phyloP scores from a whole-genome alignment of 2,797 vertebrate species.

The Pampus argenteus region DNA sequence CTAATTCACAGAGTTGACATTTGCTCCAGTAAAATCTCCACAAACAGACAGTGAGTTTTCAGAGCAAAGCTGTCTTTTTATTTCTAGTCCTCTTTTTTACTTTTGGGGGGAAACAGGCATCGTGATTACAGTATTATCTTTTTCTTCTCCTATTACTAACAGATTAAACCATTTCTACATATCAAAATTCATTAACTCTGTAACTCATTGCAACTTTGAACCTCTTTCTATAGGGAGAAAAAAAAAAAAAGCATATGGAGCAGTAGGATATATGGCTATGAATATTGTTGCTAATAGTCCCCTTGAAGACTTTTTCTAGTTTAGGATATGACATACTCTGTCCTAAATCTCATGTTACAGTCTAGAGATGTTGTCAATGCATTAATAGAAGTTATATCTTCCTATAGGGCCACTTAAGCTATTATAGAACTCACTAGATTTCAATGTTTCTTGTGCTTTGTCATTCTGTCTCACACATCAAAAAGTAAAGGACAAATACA shows the following conservation, averaged over 20 bases:
- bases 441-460: slow-evolving; percentile 25
- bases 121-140: slow-evolving; percentile 9
- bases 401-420: slow-evolving; percentile 24
- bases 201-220: slow-evolving; percentile 29
- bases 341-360: slow-evolving; percentile 53
- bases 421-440: slow-evolving; percentile 37
- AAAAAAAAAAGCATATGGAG: slow-evolving; percentile 25
- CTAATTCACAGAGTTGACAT: slow-evolving; percentile 58
- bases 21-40: slow-evolving; percentile 58
- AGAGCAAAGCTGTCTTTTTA: slow-evolving; percentile 48
- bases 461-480: slow-evolving; percentile 31
- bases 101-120: slow-evolving; percentile 20
- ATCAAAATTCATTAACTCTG: slow-evolving; percentile 2
- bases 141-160: too few relatives aligned
- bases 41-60: slow-evolving; percentile 40
- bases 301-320: slow-evolving; percentile 47
- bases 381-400: slow-evolving; percentile 55
- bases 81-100: slow-evolving; percentile 50
- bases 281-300: slow-evolving; percentile 62
- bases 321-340: slow-evolving; percentile 47
- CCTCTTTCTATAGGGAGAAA: slow-evolving; percentile 2
- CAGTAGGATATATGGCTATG: slow-evolving; percentile 39
- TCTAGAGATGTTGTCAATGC: slow-evolving; percentile 31
- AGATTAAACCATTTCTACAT: slow-evolving; percentile 37
- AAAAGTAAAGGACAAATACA: slow-evolving; percentile 43